phyloP scores from a whole-genome alignment of 2,797 vertebrate genomes.

The Garrulus glandarius region DNA sequence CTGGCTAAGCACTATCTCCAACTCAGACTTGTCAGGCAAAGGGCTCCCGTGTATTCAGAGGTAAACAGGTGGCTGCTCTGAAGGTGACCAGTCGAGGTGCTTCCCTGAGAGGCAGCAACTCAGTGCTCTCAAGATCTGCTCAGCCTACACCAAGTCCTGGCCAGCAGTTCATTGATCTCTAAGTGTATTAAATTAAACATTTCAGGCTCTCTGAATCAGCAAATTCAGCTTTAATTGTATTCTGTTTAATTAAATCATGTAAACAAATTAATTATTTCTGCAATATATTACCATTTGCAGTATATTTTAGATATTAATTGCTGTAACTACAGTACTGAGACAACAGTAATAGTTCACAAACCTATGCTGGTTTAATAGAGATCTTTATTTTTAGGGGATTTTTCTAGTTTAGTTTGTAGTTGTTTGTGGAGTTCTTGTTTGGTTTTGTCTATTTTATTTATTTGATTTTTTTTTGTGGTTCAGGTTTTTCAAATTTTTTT shows the following conservation, averaged over 20 bases:
- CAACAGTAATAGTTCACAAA: not conserved
- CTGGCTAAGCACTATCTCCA: not conserved
- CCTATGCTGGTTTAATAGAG: not conserved
- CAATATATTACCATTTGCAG: not conserved
- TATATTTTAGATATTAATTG: not conserved
- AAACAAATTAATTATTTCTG: slow-evolving; percentile 2
- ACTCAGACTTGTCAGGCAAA: not conserved
- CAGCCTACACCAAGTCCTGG: not conserved
- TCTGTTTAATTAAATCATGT: slow-evolving; percentile 28
- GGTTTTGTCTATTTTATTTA: not conserved
- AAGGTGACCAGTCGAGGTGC: accelerated
- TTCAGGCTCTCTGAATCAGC: not conserved
- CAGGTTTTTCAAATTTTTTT: not conserved
- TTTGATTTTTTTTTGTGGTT: not conserved
- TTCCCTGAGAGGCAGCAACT: not conserved
- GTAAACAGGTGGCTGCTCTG: not conserved
- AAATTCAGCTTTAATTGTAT: not conserved
- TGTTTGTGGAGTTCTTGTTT: not conserved
- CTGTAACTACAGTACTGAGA: not conserved
- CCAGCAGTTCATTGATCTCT: not conserved
- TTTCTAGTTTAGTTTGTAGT: not conserved
- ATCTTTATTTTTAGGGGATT: not conserved
- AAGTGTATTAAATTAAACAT: slow-evolving; percentile 9
- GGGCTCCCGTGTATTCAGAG: not conserved
- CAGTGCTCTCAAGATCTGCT: not conserved